These are phyloP conservation scores for Acleris sparsana DNA, from an alignment of 2,888 invertebrate genomes.

Conservation along the genomic window DNA sequence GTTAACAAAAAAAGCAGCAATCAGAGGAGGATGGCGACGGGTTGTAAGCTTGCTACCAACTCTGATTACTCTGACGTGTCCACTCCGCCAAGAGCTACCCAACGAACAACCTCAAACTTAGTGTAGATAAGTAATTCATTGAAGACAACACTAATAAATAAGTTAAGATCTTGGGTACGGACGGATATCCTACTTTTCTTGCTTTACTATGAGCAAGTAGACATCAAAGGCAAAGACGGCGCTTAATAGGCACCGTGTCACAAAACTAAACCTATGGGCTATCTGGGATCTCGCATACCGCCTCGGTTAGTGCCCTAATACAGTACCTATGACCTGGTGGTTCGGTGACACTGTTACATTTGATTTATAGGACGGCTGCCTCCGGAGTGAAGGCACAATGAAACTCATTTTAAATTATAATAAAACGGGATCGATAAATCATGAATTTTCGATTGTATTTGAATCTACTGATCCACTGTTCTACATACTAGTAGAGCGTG, in stretches of 20 bases:
- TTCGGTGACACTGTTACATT: conserved; percentile 40
- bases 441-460: conserved; percentile 33
- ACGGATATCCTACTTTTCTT: conserved; percentile 20
- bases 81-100: no score
- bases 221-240: conserved; percentile 62
- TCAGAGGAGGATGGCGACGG: no score
- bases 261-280: conserved; percentile 45
- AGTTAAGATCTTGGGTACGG: no score
- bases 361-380: conserved; percentile 23
- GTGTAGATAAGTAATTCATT: no score
- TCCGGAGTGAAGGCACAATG: conserved; percentile 32
- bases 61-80: no score
- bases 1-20: no score
- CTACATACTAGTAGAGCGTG: conserved; percentile 3
- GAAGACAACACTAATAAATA: no score
- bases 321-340: conserved; percentile 53
- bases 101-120: no score
- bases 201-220: conserved; percentile 26
- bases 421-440: conserved; percentile 33
- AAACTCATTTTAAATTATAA: conserved; percentile 36
- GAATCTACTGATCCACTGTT: conserved; percentile 25
- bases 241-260: conserved; percentile 60
- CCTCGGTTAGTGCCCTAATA: conserved; percentile 56
- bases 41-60: no score
- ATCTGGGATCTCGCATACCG: conserved; percentile 57